Evolutionary conservation across 2,888 invertebrate genomes (phyloP).

Genomic region (Mellilla xanthometata): DNA sequence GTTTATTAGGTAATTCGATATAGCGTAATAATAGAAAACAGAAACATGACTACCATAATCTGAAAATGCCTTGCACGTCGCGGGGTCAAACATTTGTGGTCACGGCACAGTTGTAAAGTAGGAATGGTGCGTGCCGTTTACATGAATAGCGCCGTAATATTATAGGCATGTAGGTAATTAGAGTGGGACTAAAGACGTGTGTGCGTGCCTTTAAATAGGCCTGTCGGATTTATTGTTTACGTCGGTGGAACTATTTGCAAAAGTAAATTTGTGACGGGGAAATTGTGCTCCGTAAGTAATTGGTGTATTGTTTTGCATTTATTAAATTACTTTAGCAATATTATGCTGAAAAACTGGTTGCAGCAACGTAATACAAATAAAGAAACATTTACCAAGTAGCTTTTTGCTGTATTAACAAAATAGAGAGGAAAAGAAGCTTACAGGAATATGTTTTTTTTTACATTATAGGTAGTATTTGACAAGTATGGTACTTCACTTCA

Average conservation of each 20-base stretch:
- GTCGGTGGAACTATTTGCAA: slow-evolving; percentile 24
- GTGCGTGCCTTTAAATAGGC: slow-evolving; percentile 35
- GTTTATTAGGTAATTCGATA: slow-evolving; percentile 16
- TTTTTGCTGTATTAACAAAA: too few species aligned
- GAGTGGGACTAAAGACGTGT: slow-evolving; percentile 34
- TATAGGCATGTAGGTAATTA: slow-evolving; percentile 45
- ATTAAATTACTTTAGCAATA: not conserved
- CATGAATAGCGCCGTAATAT: slow-evolving; percentile 40
- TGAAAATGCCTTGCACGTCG: slow-evolving; percentile 19
- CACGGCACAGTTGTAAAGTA: slow-evolving; percentile 35
- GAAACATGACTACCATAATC: slow-evolving; percentile 16
- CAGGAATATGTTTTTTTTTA: too few species aligned
- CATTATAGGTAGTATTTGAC: too few species aligned
- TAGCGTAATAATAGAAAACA: slow-evolving; percentile 9
- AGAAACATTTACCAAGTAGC: too few species aligned
- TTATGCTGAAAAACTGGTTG: too few species aligned
- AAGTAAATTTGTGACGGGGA: slow-evolving; percentile 7
- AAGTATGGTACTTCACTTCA: too few species aligned
- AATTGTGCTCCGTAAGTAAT: slow-evolving; percentile 3
- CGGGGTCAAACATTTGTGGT: slow-evolving; percentile 40
- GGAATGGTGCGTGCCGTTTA: slow-evolving; percentile 40
- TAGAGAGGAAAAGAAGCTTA: too few species aligned
- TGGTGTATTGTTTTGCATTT: slow-evolving; percentile 4
- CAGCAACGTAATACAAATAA: too few species aligned
- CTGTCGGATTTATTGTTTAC: slow-evolving; percentile 27